Conservation (phyloP, 2,113 vertebrate species). For the Alosa alosa region DNA sequence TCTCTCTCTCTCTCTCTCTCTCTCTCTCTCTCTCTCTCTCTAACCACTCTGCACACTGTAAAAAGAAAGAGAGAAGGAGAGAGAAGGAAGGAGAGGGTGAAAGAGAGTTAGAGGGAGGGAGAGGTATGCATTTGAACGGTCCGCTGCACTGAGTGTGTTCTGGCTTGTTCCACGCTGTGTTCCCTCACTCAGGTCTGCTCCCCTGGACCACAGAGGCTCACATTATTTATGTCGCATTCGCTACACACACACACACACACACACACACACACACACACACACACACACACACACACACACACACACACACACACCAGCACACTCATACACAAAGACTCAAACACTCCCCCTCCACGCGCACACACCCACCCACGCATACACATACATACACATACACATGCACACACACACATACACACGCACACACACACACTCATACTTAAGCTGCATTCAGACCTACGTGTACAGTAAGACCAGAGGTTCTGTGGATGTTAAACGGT, state of each 20-base stretch:
- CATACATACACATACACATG: neutral
- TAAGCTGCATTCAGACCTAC: too few species aligned
- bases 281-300: neutral
- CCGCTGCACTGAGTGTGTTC: constrained; percentile 17
- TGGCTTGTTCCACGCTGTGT: constrained; percentile 25
- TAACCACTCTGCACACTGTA: too few species aligned
- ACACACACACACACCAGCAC: neutral
- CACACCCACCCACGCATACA: neutral
- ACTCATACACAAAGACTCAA: neutral
- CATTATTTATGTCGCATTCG: constrained; percentile 41
- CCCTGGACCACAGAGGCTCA: constrained; percentile 8
- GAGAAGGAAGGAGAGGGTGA: too few species aligned
- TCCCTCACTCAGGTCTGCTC: neutral
- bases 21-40: too few species aligned
- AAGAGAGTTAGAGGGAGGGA: too few species aligned
- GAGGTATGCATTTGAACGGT: neutral
- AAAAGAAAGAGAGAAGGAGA: too few species aligned
- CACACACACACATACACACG: neutral
- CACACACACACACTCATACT: too few species aligned
- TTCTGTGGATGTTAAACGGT: too few species aligned
- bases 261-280: neutral
- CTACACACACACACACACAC: neutral
- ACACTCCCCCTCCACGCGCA: neutral
- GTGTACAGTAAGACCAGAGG: too few species aligned
- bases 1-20: neutral